These are phyloP conservation scores for Hemiscyllium ocellatum DNA, from an alignment of 2,113 vertebrate genomes.

Conservation along the genomic window DNA sequence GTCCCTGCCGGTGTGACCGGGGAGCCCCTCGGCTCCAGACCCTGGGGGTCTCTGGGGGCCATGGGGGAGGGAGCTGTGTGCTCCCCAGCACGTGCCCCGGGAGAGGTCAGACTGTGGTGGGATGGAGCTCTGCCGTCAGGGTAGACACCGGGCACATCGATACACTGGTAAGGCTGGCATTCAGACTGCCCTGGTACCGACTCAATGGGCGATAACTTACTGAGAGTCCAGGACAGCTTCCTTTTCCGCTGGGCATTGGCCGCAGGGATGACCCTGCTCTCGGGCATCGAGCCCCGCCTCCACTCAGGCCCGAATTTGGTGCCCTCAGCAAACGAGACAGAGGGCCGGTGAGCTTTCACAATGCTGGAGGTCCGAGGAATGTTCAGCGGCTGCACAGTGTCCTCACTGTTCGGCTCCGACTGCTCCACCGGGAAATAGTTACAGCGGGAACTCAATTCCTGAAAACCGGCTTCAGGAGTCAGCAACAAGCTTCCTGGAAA, in stretches of 20 bases:
- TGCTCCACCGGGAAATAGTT: constrained; percentile 62
- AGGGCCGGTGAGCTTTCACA: constrained; percentile 83
- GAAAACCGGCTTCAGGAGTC: constrained; percentile 56
- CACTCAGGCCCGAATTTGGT: constrained; percentile 76
- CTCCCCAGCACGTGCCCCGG: constrained; percentile 40
- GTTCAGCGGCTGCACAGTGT: constrained; percentile 67
- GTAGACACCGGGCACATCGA: constrained; percentile 42
- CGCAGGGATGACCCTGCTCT: constrained; percentile 42
- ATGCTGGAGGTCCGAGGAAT: constrained; percentile 95
- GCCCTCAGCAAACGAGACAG: constrained; percentile 90
- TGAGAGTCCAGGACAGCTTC: constrained; percentile 59
- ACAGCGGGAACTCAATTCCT: constrained; percentile 59
- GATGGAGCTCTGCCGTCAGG: constrained; percentile 39
- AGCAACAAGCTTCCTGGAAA: background rate
- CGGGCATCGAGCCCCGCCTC: constrained; percentile 55
- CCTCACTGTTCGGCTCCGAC: constrained; percentile 63
- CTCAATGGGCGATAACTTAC: constrained; percentile 57
- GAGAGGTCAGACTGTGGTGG: constrained; percentile 36
- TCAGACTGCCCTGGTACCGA: constrained; percentile 44
- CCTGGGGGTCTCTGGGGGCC: constrained; percentile 57
- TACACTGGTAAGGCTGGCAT: constrained; percentile 40
- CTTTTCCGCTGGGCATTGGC: constrained; percentile 58
- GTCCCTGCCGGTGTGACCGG: constrained; percentile 38
- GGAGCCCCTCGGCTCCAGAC: constrained; percentile 45
- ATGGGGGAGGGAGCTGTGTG: constrained; percentile 53